phyloP scores from a whole-genome alignment of 1,140 invertebrate genomes.

The Zeugodacus cucurbitae region DNA sequence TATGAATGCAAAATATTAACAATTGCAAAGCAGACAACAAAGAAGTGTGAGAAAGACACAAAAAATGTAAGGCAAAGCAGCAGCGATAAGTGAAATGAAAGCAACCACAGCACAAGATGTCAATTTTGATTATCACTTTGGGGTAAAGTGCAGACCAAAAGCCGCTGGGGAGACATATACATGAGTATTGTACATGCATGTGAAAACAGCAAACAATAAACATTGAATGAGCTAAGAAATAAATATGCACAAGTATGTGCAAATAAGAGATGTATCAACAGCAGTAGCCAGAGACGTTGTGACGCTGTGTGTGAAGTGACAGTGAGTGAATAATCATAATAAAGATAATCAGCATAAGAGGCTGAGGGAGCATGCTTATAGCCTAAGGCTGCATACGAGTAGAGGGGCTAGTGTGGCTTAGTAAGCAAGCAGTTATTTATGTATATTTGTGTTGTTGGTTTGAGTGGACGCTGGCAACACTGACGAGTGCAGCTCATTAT shows the following conservation, averaged over 20 bases:
- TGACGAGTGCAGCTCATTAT: background rate
- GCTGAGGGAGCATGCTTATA: no score
- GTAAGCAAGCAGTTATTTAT: background rate
- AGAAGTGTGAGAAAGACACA: background rate
- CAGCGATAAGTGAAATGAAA: background rate
- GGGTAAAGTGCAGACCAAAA: background rate
- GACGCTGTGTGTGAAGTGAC: background rate
- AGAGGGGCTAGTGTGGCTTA: background rate
- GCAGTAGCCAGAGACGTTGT: background rate
- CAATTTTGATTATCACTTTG: background rate
- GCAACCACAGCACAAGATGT: background rate
- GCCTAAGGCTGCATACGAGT: background rate
- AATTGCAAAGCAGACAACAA: background rate
- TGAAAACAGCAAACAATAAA: background rate
- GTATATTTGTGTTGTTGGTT: background rate
- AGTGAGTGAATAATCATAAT: slow-evolving; percentile 34
- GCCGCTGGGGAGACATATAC: background rate
- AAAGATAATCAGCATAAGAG: slow-evolving; percentile 23
- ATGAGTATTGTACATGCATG: background rate
- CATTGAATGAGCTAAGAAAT: background rate
- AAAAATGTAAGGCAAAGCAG: background rate
- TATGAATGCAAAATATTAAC: background rate
- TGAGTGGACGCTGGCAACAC: background rate
- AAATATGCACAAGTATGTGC: background rate
- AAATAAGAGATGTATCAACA: background rate